These are phyloP conservation scores for Ylistrum balloti DNA, from an alignment of 1,140 invertebrate species.

Conservation along the genomic window DNA sequence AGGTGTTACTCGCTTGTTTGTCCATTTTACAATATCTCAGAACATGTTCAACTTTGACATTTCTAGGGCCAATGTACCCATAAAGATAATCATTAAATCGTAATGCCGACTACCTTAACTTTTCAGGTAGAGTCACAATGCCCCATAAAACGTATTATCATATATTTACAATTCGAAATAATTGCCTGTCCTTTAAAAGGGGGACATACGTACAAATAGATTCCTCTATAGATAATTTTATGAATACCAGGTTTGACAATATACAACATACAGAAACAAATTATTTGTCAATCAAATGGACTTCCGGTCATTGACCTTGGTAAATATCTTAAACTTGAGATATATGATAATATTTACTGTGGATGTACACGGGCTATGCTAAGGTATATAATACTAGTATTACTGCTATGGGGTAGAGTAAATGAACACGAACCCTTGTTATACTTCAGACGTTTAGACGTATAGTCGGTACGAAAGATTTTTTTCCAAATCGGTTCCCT, in stretches of 20 bases:
- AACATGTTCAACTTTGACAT: too few relatives aligned
- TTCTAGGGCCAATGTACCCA: neutral
- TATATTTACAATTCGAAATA: neutral
- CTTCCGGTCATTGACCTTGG: slow-evolving; percentile 2
- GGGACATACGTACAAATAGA: too few relatives aligned
- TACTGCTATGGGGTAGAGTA: too few relatives aligned
- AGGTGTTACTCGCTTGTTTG: too few relatives aligned
- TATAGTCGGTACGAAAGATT: too few relatives aligned
- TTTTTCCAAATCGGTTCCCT: too few relatives aligned
- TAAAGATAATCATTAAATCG: neutral
- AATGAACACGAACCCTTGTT: too few relatives aligned
- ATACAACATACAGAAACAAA: neutral
- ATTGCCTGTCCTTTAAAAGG: neutral
- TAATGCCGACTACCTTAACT: neutral
- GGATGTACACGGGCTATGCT: too few relatives aligned
- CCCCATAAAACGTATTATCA: neutral
- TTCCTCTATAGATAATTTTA: neutral
- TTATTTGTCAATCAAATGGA: neutral
- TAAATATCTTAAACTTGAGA: neutral
- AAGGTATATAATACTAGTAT: too few relatives aligned
- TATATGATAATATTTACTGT: too few relatives aligned
- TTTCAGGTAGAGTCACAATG: neutral
- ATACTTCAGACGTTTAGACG: too few relatives aligned
- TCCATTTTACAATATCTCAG: too few relatives aligned
- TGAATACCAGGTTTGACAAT: neutral